Conservation (phyloP, 2,888 invertebrate species). For the Andrena camellia region DNA sequence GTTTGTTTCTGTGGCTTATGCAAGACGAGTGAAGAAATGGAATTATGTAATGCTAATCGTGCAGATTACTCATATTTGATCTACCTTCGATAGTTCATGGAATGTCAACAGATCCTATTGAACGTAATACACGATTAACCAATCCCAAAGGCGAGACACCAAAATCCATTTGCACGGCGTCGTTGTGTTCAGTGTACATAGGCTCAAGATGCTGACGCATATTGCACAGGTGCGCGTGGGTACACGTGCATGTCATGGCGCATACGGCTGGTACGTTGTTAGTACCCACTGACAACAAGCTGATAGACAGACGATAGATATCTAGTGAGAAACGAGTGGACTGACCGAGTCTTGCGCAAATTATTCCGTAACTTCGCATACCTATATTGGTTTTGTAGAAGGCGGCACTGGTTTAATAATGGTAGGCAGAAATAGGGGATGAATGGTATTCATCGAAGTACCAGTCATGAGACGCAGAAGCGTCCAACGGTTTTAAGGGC, state of each 20-base stretch:
- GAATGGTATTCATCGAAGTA: too few species aligned
- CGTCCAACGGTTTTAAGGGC: too few species aligned
- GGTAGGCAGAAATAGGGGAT: too few species aligned
- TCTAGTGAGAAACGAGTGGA: constrained; percentile 41
- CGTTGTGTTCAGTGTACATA: constrained; percentile 39
- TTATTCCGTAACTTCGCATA: not conserved
- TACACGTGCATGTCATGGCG: constrained; percentile 6
- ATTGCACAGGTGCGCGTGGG: constrained; percentile 49
- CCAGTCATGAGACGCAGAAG: too few species aligned
- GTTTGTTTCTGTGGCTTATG: too few species aligned
- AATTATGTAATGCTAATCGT: too few species aligned
- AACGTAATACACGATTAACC: constrained; percentile 45
- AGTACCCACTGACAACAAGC: constrained; percentile 4
- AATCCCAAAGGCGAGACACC: constrained; percentile 38
- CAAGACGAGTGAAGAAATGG: too few species aligned
- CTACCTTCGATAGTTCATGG: not conserved
- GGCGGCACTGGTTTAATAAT: not conserved
- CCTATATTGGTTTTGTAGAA: not conserved
- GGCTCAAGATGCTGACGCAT: constrained; percentile 40
- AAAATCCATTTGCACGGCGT: constrained; percentile 54
- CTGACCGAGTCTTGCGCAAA: constrained; percentile 1
- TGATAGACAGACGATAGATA: constrained; percentile 16
- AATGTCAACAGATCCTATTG: constrained; percentile 31
- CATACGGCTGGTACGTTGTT: too few species aligned
- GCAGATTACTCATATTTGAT: not conserved